These are phyloP conservation scores for Colletes latitarsis DNA, from an alignment of 1,140 invertebrate genomes.

Conservation along the genomic window DNA sequence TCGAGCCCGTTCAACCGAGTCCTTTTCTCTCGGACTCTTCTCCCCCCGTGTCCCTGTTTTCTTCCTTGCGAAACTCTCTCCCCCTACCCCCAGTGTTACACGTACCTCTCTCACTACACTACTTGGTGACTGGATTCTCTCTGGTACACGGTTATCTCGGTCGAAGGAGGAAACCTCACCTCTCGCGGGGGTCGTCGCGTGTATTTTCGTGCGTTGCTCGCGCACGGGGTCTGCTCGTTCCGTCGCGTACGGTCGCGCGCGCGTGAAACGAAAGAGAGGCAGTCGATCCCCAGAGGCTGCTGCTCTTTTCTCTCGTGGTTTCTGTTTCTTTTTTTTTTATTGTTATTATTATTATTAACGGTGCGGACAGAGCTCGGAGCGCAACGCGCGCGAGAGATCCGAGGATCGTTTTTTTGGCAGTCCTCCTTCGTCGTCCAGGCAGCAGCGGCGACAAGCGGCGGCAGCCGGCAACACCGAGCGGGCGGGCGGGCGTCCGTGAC, in stretches of 20 bases:
- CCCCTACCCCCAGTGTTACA: not conserved
- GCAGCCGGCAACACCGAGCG: constrained; percentile 48
- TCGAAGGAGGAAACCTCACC: not conserved
- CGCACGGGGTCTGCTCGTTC: not conserved
- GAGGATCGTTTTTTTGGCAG: constrained; percentile 27
- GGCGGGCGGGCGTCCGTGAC: constrained; percentile 54
- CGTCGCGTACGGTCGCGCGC: not conserved
- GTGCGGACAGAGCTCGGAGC: not conserved
- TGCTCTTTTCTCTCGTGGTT: constrained; percentile 5
- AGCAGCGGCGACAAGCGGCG: constrained; percentile 63
- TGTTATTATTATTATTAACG: not conserved
- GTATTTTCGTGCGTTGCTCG: constrained; percentile 38
- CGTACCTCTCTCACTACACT: not conserved
- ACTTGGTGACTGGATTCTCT: not conserved
- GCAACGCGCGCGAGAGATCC: not conserved
- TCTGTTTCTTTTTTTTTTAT: not conserved
- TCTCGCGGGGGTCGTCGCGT: constrained; percentile 19
- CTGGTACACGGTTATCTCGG: constrained; percentile 14
- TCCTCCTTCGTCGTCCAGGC: constrained; percentile 24
- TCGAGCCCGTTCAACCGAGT: constrained; percentile 5
- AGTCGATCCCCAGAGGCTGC: not conserved
- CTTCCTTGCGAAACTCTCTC: not conserved
- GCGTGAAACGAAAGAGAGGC: not conserved
- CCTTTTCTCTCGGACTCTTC: not conserved
- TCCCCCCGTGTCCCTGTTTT: not conserved